These are phyloP conservation scores for Drosophila ohnishii DNA, from an alignment of 1,140 invertebrate genomes.

Conservation along the genomic window DNA sequence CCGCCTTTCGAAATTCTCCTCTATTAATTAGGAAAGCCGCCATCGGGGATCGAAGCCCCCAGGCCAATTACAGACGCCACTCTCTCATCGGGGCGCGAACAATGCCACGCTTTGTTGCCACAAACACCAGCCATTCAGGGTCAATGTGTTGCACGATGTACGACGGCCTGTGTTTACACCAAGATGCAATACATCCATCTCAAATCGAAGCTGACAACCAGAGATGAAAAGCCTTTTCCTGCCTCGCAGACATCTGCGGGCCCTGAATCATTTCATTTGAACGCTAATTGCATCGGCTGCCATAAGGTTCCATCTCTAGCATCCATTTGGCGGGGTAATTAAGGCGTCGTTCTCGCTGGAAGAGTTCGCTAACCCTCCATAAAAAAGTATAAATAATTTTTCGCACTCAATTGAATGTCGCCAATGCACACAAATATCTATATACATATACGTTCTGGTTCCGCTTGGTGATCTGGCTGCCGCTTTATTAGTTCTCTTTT, in stretches of 20 bases:
- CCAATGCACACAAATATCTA: constrained; percentile 21
- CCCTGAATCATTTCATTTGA: constrained; percentile 52
- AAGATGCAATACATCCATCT: constrained; percentile 20
- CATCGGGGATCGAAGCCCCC: constrained; percentile 44
- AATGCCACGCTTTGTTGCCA: constrained; percentile 63
- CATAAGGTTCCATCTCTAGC: constrained; percentile 31
- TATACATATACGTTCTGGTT: constrained; percentile 26
- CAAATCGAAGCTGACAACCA: constrained; percentile 31
- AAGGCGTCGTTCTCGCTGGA: constrained; percentile 16
- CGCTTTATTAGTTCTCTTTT: constrained; percentile 15
- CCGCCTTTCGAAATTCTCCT: constrained; percentile 53
- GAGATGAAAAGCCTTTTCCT: constrained; percentile 39
- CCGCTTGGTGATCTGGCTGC: constrained; percentile 49
- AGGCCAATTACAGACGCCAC: constrained; percentile 57
- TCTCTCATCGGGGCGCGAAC: constrained; percentile 45
- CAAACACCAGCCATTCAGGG: constrained; percentile 50
- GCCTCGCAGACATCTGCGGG: constrained; percentile 21
- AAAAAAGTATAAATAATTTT: constrained; percentile 50
- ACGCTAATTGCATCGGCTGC: constrained; percentile 41
- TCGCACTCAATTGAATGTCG: constrained; percentile 70
- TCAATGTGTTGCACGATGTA: constrained; percentile 70
- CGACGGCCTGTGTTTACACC: constrained; percentile 24
- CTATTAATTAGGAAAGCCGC: constrained; percentile 44
- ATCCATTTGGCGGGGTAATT: constrained; percentile 37
- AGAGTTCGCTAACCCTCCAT: constrained; percentile 51